Evolutionary conservation across 2,797 vertebrate genomes (phyloP).

Genomic region (Gymnoscopelus braueri): DNA sequence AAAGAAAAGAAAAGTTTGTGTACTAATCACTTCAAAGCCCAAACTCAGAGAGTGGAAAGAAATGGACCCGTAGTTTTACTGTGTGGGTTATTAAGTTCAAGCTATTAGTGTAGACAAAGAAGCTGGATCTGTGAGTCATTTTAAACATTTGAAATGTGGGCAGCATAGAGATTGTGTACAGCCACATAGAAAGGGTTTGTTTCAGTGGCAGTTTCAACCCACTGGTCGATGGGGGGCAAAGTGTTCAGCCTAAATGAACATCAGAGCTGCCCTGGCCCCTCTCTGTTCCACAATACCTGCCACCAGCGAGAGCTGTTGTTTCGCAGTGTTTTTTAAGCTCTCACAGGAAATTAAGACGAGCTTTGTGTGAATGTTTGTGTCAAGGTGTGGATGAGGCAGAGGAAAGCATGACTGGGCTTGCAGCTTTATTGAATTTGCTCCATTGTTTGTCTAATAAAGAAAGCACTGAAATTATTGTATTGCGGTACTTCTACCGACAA

Average conservation of each 20-base stretch:
- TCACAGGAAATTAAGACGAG: constrained; percentile 70
- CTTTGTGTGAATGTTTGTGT: constrained; percentile 52
- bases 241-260: constrained; percentile 69
- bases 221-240: constrained; percentile 61
- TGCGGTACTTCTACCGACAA: constrained; percentile 16
- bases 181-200: constrained; percentile 59
- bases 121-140: constrained; percentile 14
- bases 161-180: constrained; percentile 44
- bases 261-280: constrained; percentile 46
- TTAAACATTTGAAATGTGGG: constrained; percentile 14
- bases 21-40: neutral
- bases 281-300: constrained; percentile 55
- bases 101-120: constrained; percentile 43
- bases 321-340: constrained; percentile 50
- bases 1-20: neutral
- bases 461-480: neutral
- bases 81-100: constrained; percentile 27
- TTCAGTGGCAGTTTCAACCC: constrained; percentile 60
- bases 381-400: constrained; percentile 53
- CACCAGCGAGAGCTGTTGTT: constrained; percentile 50
- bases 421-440: neutral
- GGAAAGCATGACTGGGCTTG: constrained; percentile 29
- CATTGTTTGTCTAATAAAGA: neutral
- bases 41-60: no score
- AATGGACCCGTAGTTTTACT: neutral